phyloP scores from a whole-genome alignment of 2,797 vertebrate species.

The Lagodon rhomboides region DNA sequence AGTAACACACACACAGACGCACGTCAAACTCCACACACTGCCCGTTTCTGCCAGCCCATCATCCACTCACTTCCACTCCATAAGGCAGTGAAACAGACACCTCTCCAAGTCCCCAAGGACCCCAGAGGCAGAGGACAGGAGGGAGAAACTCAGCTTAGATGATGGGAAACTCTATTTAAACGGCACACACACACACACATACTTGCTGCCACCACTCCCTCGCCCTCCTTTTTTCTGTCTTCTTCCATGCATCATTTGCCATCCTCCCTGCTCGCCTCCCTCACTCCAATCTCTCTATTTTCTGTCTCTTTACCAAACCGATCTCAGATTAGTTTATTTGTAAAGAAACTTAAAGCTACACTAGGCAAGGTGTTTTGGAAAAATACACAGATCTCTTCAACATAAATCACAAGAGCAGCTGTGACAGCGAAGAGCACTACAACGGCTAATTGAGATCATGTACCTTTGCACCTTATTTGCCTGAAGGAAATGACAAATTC shows the following conservation, averaged over 20 bases:
- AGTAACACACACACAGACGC: constrained; percentile 26
- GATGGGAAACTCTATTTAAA: constrained; percentile 69
- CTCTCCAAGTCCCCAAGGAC: constrained; percentile 59
- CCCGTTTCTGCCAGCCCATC: constrained; percentile 59
- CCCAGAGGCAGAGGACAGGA: constrained; percentile 56
- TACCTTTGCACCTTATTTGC: constrained; percentile 39
- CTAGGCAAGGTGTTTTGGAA: background rate
- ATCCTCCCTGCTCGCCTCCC: constrained; percentile 12
- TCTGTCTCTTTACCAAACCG: background rate
- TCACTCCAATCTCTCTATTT: constrained; percentile 17
- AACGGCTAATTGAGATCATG: constrained; percentile 63
- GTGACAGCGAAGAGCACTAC: constrained; percentile 39
- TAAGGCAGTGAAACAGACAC: constrained; percentile 71
- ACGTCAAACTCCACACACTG: constrained; percentile 40
- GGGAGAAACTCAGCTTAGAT: constrained; percentile 61
- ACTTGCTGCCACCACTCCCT: constrained; percentile 22
- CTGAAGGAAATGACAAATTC: constrained; percentile 49
- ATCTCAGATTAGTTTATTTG: constrained; percentile 37
- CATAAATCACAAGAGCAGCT: constrained; percentile 42
- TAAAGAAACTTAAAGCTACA: constrained; percentile 15
- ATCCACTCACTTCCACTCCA: constrained; percentile 70
- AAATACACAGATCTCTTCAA: constrained; percentile 12
- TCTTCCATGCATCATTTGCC: constrained; percentile 64
- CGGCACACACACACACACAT: constrained; percentile 29
- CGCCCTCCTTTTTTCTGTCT: constrained; percentile 40